Conservation (phyloP, 1,140 invertebrate genomes). For the Diorhabda elongata region DNA sequence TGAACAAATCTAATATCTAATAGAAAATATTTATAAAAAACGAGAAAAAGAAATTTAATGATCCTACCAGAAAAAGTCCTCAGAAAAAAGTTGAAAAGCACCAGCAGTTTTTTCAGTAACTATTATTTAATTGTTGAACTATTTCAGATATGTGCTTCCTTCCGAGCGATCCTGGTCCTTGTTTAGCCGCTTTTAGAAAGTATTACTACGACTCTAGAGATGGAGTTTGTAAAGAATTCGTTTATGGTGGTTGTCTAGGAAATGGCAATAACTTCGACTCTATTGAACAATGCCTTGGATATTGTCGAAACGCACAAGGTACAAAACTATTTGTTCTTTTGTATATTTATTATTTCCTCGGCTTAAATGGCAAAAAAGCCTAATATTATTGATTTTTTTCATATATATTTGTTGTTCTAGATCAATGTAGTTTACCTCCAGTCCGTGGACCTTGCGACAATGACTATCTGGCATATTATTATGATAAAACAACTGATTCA, state of each 20-base stretch:
- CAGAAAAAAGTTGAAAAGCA: too few species aligned
- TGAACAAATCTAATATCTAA: too few species aligned
- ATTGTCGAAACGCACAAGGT: conserved; percentile 70
- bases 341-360: too few species aligned
- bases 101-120: too few species aligned
- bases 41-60: too few species aligned
- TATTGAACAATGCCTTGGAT: conserved; percentile 71
- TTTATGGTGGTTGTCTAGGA: conserved; percentile 78
- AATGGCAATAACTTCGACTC: conserved; percentile 82
- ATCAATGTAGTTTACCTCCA: conserved; percentile 68
- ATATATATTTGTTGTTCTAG: conserved; percentile 40
- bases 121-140: too few species aligned
- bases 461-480: conserved; percentile 68
- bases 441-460: conserved; percentile 70
- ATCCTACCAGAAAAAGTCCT: too few species aligned
- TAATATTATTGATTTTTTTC: too few species aligned
- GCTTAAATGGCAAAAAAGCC: too few species aligned
- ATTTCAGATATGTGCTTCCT: conserved; percentile 67
- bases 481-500: conserved; percentile 59
- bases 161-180: conserved; percentile 64
- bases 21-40: too few species aligned
- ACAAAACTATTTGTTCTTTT: conserved; percentile 18
- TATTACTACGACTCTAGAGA: conserved; percentile 77
- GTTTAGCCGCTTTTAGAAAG: conserved; percentile 54
- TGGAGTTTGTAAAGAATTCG: conserved; percentile 78